Conservation (phyloP, 2,888 invertebrate genomes). For the Harpalus rubripes region DNA sequence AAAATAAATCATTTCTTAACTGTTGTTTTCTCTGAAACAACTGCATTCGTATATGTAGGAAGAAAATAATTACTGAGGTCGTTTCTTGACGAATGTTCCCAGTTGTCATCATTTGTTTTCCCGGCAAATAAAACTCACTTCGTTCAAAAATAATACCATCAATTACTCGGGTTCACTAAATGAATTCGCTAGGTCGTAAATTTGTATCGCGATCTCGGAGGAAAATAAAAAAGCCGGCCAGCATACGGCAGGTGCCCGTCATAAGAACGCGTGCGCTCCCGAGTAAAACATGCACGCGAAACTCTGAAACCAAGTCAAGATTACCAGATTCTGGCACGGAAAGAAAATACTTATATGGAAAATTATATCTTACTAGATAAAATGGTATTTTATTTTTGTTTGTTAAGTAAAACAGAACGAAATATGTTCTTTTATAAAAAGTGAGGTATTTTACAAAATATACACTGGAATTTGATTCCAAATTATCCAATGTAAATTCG, state of each 20-base stretch:
- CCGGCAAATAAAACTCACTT: conserved; percentile 60
- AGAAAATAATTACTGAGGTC: conserved; percentile 25
- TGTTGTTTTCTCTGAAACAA: background rate
- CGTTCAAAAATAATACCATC: conserved; percentile 63
- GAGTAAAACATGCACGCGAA: conserved; percentile 28
- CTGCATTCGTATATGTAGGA: background rate
- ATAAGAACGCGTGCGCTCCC: conserved; percentile 30
- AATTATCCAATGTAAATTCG: too few relatives aligned
- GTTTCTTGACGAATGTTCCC: conserved; percentile 59
- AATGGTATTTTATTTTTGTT: too few relatives aligned
- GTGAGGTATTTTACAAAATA: too few relatives aligned
- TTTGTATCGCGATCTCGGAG: conserved; percentile 56
- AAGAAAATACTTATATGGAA: background rate
- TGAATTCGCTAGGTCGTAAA: conserved; percentile 66
- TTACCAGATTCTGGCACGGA: background rate
- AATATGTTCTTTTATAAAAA: too few relatives aligned
- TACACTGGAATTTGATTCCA: too few relatives aligned
- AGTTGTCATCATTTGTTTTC: conserved; percentile 62
- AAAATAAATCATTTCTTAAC: conserved; percentile 4
- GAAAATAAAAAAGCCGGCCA: conserved; percentile 37
- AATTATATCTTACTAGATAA: too few relatives aligned
- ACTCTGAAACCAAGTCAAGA: background rate
- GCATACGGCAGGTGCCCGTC: conserved; percentile 50
- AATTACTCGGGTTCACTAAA: conserved; percentile 64
- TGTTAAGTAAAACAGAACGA: too few relatives aligned